Conservation (phyloP, 2,113 vertebrate genomes). For the Bubo scandiacus region DNA sequence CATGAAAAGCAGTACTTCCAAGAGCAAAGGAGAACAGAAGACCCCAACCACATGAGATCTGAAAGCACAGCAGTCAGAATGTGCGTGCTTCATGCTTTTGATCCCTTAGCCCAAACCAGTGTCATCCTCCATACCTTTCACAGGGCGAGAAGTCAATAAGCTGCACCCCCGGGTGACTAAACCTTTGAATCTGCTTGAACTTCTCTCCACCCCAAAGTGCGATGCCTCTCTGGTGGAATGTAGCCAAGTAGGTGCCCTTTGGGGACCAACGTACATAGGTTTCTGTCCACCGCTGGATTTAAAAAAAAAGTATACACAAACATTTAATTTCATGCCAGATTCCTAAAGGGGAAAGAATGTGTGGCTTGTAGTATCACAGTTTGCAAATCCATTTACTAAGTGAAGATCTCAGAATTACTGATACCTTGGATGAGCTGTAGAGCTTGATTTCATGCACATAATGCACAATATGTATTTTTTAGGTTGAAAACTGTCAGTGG, state of each 20-base stretch:
- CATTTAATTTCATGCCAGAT: background rate
- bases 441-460: background rate
- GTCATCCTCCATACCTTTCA: conserved; percentile 82
- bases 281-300: conserved; percentile 92
- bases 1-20: background rate
- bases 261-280: conserved; percentile 98
- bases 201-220: conserved; percentile 99
- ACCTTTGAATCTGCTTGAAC: conserved; percentile 98
- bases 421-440: background rate
- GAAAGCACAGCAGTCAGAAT: background rate
- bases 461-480: background rate
- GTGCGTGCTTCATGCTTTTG: background rate
- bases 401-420: background rate
- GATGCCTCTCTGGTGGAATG: conserved; percentile 95
- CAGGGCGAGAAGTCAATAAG: conserved; percentile 98
- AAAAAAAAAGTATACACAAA: background rate
- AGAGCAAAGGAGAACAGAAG: background rate
- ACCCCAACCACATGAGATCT: background rate
- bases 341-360: background rate
- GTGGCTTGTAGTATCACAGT: background rate
- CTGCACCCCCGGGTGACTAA: conserved; percentile 95
- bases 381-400: background rate
- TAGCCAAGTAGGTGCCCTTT: conserved; percentile 95
- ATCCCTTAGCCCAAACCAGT: background rate
- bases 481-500: background rate